Conservation (phyloP, 2,888 invertebrate species). For the Chelonus formosanus region DNA sequence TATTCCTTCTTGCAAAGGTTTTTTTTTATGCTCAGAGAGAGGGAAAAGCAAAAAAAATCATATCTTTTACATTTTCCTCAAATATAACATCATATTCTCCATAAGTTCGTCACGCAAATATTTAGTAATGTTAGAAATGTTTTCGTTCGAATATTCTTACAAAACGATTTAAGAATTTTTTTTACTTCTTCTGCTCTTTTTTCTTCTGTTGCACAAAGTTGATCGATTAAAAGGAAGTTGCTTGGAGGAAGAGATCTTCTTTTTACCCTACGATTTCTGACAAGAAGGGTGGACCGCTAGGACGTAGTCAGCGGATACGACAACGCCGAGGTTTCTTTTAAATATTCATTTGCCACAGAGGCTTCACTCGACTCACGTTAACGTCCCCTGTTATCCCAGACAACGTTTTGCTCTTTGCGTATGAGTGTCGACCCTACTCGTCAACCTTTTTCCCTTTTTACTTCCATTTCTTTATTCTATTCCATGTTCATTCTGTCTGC, state of each 20-base stretch:
- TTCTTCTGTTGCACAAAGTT: conserved; percentile 37
- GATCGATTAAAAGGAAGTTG: conserved; percentile 45
- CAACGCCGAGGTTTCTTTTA: conserved; percentile 51
- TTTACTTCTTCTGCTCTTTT: conserved; percentile 8
- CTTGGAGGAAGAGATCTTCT: conserved; percentile 30
- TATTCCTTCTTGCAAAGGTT: neutral
- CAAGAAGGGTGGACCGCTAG: conserved; percentile 38
- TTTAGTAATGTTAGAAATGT: conserved; percentile 35
- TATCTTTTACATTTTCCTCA: neutral
- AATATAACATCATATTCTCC: neutral
- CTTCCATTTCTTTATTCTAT: conserved; percentile 21
- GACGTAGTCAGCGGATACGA: conserved; percentile 23
- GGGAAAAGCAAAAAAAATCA: neutral
- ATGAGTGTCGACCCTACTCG: conserved; percentile 38
- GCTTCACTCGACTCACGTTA: conserved; percentile 48
- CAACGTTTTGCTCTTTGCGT: conserved; percentile 49
- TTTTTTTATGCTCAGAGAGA: neutral
- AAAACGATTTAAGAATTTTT: conserved; percentile 25
- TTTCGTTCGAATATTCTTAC: conserved; percentile 13
- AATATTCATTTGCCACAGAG: conserved; percentile 56
- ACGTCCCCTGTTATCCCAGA: conserved; percentile 50
- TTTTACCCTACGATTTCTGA: conserved; percentile 27
- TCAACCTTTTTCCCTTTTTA: conserved; percentile 4
- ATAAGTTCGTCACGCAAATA: conserved; percentile 32
- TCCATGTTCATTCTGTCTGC: neutral